Base-by-base conservation (phyloP, 1,140 invertebrate species). In the Drosophila rufa region DNA sequence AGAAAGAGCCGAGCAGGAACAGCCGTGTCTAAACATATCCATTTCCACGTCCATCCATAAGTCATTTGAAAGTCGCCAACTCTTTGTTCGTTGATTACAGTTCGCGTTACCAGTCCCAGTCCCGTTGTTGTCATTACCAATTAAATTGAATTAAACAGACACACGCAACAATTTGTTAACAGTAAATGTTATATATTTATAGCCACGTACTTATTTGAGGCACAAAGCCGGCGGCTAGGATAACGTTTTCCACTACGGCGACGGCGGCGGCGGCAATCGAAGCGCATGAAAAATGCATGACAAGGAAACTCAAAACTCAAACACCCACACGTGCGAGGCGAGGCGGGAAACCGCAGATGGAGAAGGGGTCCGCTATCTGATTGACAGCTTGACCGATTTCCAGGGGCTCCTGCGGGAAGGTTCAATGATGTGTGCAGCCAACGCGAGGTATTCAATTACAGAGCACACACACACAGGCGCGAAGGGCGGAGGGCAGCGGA, bases 311-410 rank as follows among this genome's bases (percentile, higher is more conserved):
- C 77, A 78, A 89, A 87, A 87, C 84, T 83, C 73, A 80, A 78
- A 84, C 84, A 83, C 65, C 58, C 77, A 68, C 73, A 57, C 61
- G 43, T 57, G 51, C 33, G 38, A 30, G 19, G 51, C 33, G 38
- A 30, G 19, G 33, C 11, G 64, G 65, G 57, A 59, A 42, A 55
- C 74, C 74, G 67, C 66, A 61, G 75, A 19, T 42, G 75, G 22
- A 30, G 33, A 27, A 12, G 42, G 62, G 42, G 48, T 30, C 14
- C 61, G 46, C 69, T 78, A 67, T 69, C 57, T 80, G 85, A 89
- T 89, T 84, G 85, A 89, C 84, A 79, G 84, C 80, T 80, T 87
- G 83, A 87, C 80, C 80, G 83, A 87, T 75, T 86, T 86, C 53
- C 57, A 64, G 46, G 53, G 50, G 64, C 53, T 51, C 61, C 77